Conservation (phyloP, 2,888 invertebrate species). For the Monopis laevigella region DNA sequence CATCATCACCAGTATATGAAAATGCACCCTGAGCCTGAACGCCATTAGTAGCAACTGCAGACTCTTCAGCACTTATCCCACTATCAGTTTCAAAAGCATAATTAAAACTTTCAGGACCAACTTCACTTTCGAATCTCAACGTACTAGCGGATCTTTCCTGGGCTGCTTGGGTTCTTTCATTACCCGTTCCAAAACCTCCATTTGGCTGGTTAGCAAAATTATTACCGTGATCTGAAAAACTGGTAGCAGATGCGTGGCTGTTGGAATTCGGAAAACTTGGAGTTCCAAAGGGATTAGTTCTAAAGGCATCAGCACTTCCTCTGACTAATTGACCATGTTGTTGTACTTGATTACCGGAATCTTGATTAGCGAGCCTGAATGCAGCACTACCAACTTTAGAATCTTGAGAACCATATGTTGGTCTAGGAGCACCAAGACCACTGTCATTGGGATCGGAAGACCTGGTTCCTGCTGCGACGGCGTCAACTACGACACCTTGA, state of each 20-base stretch:
- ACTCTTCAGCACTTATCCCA: slow-evolving; percentile 44
- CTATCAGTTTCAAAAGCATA: slow-evolving; percentile 49
- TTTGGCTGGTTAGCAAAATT: slow-evolving; percentile 16
- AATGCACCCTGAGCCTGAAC: slow-evolving; percentile 44
- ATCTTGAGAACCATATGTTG: slow-evolving; percentile 43
- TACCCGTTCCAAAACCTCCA: background rate
- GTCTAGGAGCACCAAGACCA: slow-evolving; percentile 43
- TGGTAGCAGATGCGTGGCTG: background rate
- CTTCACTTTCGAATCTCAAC: slow-evolving; percentile 37
- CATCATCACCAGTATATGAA: slow-evolving; percentile 49
- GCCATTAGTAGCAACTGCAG: slow-evolving; percentile 37
- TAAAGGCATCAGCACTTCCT: slow-evolving; percentile 9
- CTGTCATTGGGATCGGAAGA: slow-evolving; percentile 31
- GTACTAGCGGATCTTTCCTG: slow-evolving; percentile 35
- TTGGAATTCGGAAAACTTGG: slow-evolving; percentile 1
- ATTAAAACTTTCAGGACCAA: slow-evolving; percentile 35
- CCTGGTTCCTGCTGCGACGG: slow-evolving; percentile 42
- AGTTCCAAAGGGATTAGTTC: slow-evolving; percentile 3
- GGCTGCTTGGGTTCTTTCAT: slow-evolving; percentile 32
- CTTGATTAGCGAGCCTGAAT: slow-evolving; percentile 26
- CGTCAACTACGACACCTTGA: slow-evolving; percentile 55
- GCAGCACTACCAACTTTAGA: slow-evolving; percentile 57
- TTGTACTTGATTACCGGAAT: background rate
- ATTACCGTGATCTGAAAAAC: slow-evolving; percentile 11
- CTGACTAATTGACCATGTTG: slow-evolving; percentile 16